A percentile compares a stretch with the other conserved stretches of the same genome.
Conservation (phyloP, 2,113 vertebrate species). For the Castor canadensis region DNA sequence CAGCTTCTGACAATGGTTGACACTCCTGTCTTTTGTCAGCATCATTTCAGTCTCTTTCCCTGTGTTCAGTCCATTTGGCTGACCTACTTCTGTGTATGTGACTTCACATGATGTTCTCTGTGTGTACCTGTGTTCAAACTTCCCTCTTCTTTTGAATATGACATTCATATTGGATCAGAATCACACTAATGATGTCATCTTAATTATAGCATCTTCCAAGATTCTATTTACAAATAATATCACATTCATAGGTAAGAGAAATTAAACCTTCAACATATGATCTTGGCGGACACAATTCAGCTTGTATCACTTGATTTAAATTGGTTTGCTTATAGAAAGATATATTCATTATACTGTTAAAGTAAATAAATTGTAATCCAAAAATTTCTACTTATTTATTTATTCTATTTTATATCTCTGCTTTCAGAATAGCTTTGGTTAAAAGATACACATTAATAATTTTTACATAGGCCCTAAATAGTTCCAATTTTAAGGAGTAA, state of each 20-base stretch:
- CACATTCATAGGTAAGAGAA: not conserved
- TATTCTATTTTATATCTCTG: not conserved
- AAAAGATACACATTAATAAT: not conserved
- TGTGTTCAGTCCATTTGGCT: not conserved
- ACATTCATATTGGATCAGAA: not conserved
- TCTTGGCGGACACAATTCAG: not conserved
- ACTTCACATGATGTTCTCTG: not conserved
- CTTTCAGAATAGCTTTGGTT: not conserved
- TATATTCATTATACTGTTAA: not conserved
- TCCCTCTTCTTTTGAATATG: not conserved
- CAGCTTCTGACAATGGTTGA: not conserved
- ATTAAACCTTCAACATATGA: not conserved
- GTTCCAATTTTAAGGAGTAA: not conserved
- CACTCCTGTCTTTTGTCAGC: too few species aligned
- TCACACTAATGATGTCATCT: not conserved
- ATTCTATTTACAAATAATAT: not conserved
- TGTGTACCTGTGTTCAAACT: not conserved
- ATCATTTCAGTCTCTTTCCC: not conserved
- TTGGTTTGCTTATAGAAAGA: not conserved
- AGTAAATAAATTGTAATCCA: not conserved
- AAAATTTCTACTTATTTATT: not conserved
- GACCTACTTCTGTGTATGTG: not conserved
- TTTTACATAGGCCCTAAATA: not conserved
- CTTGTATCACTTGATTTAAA: not conserved
- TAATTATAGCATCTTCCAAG: not conserved